phyloP scores from a whole-genome alignment of 2,113 vertebrate species.

The Oryzias woworae region DNA sequence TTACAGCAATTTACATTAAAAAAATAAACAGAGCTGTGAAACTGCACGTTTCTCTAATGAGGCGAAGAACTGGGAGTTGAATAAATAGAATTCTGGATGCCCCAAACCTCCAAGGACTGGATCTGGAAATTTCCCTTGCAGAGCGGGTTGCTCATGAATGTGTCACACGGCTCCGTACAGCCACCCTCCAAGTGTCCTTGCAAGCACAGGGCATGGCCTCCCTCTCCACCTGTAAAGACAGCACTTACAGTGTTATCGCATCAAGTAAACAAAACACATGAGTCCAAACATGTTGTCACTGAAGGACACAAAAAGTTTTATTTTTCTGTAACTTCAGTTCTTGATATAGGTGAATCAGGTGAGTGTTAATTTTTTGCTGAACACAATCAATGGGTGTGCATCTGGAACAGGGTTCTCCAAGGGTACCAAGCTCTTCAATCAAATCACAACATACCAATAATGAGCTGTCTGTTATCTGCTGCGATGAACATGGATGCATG shows the following conservation, averaged over 20 bases:
- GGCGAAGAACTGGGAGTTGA: conserved; percentile 29
- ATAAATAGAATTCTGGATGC: conserved; percentile 75
- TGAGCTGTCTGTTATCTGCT: conserved; percentile 69
- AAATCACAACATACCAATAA: conserved; percentile 75
- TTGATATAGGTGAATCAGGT: too few relatives aligned
- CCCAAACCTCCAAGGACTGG: conserved; percentile 84
- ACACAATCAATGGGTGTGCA: too few relatives aligned
- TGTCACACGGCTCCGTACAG: conserved; percentile 78
- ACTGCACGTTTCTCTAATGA: conserved; percentile 3
- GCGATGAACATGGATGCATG: conserved; percentile 84
- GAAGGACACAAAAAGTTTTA: too few relatives aligned
- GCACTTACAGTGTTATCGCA: conserved; percentile 9
- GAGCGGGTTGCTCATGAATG: conserved; percentile 83
- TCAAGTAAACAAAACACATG: not conserved
- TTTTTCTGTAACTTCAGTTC: too few relatives aligned
- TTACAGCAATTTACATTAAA: too few relatives aligned
- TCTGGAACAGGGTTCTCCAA: too few relatives aligned
- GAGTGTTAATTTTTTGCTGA: too few relatives aligned
- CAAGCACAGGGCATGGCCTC: conserved; percentile 79
- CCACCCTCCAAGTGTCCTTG: conserved; percentile 73
- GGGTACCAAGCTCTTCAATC: not conserved
- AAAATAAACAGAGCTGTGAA: not conserved
- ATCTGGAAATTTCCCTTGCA: conserved; percentile 84
- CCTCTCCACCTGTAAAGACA: conserved; percentile 79
- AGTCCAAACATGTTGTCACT: too few relatives aligned